These are phyloP conservation scores for Barypeithes pellucidus DNA, from an alignment of 2,888 invertebrate species.

Conservation along the genomic window DNA sequence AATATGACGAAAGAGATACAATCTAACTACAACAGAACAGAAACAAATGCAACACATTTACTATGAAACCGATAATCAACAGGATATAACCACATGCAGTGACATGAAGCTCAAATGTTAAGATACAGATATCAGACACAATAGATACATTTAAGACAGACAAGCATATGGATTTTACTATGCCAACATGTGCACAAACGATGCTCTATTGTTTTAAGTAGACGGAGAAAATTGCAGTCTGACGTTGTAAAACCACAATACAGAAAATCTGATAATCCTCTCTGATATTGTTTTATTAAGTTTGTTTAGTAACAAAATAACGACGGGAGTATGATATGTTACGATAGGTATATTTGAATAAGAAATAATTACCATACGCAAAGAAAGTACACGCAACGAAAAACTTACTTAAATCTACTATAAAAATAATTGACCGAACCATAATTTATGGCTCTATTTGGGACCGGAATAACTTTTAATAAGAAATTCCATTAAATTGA, in stretches of 20 bases:
- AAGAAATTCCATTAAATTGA: too few relatives aligned
- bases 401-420: too few relatives aligned
- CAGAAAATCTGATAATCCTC: conserved; percentile 10
- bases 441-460: too few relatives aligned
- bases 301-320: neutral
- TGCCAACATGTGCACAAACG: conserved; percentile 22
- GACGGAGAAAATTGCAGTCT: conserved; percentile 20
- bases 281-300: conserved; percentile 1
- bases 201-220: conserved; percentile 20
- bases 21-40: neutral
- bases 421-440: too few relatives aligned
- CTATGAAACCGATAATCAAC: conserved; percentile 13
- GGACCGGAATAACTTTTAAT: too few relatives aligned
- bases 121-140: neutral
- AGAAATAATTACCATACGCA: too few relatives aligned
- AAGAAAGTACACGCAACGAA: too few relatives aligned
- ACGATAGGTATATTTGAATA: too few relatives aligned
- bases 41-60: neutral
- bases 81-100: conserved; percentile 5
- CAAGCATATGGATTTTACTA: conserved; percentile 20
- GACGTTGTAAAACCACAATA: conserved; percentile 16
- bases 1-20: neutral
- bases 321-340: neutral
- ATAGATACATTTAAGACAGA: conserved; percentile 24
- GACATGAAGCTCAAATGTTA: conserved; percentile 11